phyloP scores from a whole-genome alignment of 2,888 invertebrate genomes.

The Unio pictorum region DNA sequence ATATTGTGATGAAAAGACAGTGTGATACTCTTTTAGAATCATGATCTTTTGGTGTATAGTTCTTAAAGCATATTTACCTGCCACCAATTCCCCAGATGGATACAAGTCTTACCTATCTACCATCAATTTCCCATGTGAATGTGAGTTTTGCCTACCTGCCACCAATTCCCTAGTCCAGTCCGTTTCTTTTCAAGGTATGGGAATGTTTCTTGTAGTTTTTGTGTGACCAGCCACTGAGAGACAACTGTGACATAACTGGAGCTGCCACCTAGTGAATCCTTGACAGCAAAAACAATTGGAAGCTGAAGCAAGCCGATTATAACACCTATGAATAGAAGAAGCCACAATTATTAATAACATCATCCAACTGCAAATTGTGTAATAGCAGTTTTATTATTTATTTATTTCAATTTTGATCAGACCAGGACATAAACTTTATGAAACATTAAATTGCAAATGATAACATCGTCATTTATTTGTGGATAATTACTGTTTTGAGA shows the following conservation, averaged over 20 bases:
- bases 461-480: too few species aligned
- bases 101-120: too few species aligned
- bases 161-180: slow-evolving; percentile 58
- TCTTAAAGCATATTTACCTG: too few species aligned
- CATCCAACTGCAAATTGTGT: not conserved
- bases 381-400: not conserved
- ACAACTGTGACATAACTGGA: slow-evolving; percentile 59
- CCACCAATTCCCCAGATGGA: too few species aligned
- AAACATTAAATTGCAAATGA: too few species aligned
- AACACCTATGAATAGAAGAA: slow-evolving; percentile 37
- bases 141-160: slow-evolving; percentile 24
- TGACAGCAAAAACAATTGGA: slow-evolving; percentile 50
- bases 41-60: too few species aligned
- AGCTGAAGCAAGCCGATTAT: slow-evolving; percentile 60
- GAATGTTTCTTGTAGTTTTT: slow-evolving; percentile 43
- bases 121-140: too few species aligned
- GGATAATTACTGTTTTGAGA: too few species aligned
- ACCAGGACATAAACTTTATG: too few species aligned
- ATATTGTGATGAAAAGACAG: too few species aligned
- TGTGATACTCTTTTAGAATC: too few species aligned
- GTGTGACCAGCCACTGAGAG: slow-evolving; percentile 59
- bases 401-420: too few species aligned
- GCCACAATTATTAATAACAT: not conserved
- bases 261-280: slow-evolving; percentile 62
- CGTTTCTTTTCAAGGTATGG: slow-evolving; percentile 52